Percentiles rank a stretch among this genome's conserved stretches.
These are phyloP conservation scores for Drosophila pachea DNA, from an alignment of 1,140 invertebrate genomes.

Conservation along the genomic window DNA sequence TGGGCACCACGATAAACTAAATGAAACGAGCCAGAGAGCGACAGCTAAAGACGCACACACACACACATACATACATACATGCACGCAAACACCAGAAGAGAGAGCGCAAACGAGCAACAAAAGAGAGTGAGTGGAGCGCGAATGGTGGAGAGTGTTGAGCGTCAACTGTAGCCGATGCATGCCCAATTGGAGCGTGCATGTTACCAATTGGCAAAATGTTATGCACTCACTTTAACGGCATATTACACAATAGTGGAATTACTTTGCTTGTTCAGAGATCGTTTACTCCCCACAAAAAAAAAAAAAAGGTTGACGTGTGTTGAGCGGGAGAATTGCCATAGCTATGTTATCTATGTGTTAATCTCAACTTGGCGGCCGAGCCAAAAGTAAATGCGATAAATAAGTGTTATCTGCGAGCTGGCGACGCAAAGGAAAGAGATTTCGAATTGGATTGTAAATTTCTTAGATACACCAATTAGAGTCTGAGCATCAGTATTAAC, in stretches of 20 bases:
- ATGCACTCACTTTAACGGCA: conserved; percentile 1
- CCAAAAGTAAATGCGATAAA: conserved; percentile 28
- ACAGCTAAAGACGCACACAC: not conserved
- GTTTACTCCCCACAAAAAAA: not conserved
- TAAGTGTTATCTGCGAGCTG: conserved; percentile 18
- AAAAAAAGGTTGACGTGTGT: not conserved
- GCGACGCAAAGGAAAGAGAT: not conserved
- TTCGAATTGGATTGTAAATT: not conserved
- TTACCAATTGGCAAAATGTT: conserved; percentile 13
- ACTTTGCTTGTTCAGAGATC: not conserved
- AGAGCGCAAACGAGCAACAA: not conserved
- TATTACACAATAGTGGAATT: conserved; percentile 5
- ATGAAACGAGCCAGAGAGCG: not conserved
- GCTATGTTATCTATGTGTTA: conserved; percentile 10
- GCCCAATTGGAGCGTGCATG: conserved; percentile 31
- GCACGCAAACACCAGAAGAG: not conserved
- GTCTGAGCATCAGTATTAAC: not conserved
- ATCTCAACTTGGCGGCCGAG: conserved; percentile 4
- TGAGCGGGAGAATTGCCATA: not conserved
- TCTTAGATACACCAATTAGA: conserved; percentile 14
- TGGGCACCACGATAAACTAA: not conserved
- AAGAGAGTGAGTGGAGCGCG: conserved; percentile 5
- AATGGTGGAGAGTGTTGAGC: not conserved
- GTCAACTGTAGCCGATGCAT: conserved; percentile 13
- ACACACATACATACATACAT: not conserved